Conservation (phyloP, 1,140 invertebrate species). For the Orius insidiosus region DNA sequence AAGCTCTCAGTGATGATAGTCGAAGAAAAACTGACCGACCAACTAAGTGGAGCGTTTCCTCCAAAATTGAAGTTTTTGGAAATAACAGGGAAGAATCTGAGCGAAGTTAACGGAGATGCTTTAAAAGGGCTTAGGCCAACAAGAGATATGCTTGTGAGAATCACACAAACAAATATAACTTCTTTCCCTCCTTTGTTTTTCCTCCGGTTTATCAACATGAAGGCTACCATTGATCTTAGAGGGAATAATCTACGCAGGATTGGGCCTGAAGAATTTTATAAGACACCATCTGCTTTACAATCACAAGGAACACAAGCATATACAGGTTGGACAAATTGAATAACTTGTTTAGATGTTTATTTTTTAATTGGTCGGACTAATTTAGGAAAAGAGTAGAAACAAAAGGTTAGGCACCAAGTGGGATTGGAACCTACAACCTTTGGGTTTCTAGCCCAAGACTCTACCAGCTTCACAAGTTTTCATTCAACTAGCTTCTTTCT, state of each 20-base stretch:
- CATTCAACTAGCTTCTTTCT: too few relatives aligned
- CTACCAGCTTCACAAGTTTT: too few relatives aligned
- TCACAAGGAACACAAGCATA: slow-evolving; percentile 68
- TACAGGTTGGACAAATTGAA: too few relatives aligned
- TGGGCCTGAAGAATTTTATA: slow-evolving; percentile 61
- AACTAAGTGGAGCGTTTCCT: slow-evolving; percentile 29
- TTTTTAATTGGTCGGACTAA: too few relatives aligned
- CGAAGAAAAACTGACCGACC: slow-evolving; percentile 43
- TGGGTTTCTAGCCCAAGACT: too few relatives aligned
- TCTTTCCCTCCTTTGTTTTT: slow-evolving; percentile 62
- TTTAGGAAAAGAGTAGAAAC: slow-evolving; percentile 40
- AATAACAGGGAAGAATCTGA: slow-evolving; percentile 53
- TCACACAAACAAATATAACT: slow-evolving; percentile 53
- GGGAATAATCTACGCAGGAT: slow-evolving; percentile 62
- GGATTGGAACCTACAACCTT: too few relatives aligned
- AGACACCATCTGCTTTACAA: slow-evolving; percentile 42
- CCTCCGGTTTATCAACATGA: slow-evolving; percentile 51
- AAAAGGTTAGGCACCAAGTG: not conserved
- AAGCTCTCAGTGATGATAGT: slow-evolving; percentile 50
- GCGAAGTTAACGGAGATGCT: slow-evolving; percentile 47
- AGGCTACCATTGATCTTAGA: slow-evolving; percentile 63
- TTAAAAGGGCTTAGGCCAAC: slow-evolving; percentile 39
- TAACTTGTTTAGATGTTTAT: too few relatives aligned
- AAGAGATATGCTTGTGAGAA: slow-evolving; percentile 51
- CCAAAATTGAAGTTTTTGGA: slow-evolving; percentile 61